Evolutionary conservation across 2,113 vertebrate genomes (phyloP).

Genomic region (Numida meleagris): DNA sequence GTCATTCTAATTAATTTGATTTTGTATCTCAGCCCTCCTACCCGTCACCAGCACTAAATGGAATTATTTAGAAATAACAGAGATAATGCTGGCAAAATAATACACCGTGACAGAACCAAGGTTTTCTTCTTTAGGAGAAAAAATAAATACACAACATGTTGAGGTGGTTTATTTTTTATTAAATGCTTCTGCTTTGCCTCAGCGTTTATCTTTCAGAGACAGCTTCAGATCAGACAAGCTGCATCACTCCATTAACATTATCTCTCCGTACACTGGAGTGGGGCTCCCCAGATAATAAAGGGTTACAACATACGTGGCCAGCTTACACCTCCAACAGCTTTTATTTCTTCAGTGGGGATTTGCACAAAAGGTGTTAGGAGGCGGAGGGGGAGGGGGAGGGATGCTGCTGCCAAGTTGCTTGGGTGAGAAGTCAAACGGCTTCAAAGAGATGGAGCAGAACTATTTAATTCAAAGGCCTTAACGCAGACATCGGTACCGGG

Average conservation of each 20-base stretch:
- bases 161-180: slow-evolving; percentile 71
- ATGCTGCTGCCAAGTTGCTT: not conserved
- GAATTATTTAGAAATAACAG: slow-evolving; percentile 72
- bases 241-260: slow-evolving; percentile 73
- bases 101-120: slow-evolving; percentile 16
- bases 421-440: slow-evolving; percentile 49
- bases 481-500: not conserved
- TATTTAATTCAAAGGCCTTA: not conserved
- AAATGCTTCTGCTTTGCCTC: slow-evolving; percentile 63
- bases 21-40: slow-evolving; percentile 54
- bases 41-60: slow-evolving; percentile 51
- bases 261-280: slow-evolving; percentile 65
- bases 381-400: not conserved
- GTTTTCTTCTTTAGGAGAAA: not conserved
- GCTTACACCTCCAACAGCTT: slow-evolving; percentile 20
- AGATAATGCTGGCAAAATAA: slow-evolving; percentile 47
- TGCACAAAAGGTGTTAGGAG: not conserved
- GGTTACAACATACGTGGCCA: not conserved
- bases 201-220: slow-evolving; percentile 66
- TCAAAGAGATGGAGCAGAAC: not conserved
- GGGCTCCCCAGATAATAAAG: slow-evolving; percentile 42
- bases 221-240: slow-evolving; percentile 62
- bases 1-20: slow-evolving; percentile 75
- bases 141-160: not conserved
- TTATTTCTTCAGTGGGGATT: slow-evolving; percentile 44